phyloP scores from a whole-genome alignment of 2,888 invertebrate genomes.

The Synergus umbraculus region DNA sequence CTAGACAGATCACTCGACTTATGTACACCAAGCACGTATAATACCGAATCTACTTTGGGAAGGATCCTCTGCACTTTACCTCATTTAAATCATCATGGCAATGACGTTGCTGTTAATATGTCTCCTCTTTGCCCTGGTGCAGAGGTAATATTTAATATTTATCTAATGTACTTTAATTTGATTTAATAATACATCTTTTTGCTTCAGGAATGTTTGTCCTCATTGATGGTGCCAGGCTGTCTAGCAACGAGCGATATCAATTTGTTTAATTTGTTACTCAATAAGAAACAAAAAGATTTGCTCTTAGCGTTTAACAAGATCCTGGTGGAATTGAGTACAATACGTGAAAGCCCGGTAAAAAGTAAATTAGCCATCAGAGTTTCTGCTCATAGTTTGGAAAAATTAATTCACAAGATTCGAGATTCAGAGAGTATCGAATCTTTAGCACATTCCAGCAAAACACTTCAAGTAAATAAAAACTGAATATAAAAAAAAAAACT shows the following conservation, averaged over 20 bases:
- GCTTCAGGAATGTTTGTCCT: slow-evolving; percentile 64
- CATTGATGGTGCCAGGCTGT: slow-evolving; percentile 70
- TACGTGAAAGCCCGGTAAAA: slow-evolving; percentile 65
- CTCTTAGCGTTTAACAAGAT: slow-evolving; percentile 67
- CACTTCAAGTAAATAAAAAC: slow-evolving; percentile 66
- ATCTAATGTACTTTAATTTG: background rate
- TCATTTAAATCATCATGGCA: slow-evolving; percentile 81
- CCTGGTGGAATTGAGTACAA: slow-evolving; percentile 65
- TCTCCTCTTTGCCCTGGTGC: slow-evolving; percentile 78
- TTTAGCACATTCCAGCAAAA: slow-evolving; percentile 65
- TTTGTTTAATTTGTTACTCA: slow-evolving; percentile 67
- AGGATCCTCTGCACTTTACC: slow-evolving; percentile 81
- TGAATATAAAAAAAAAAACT: background rate
- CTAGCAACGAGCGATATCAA: slow-evolving; percentile 68
- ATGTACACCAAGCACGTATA: slow-evolving; percentile 81
- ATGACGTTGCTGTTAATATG: slow-evolving; percentile 84
- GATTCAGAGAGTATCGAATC: slow-evolving; percentile 62
- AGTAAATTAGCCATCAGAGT: slow-evolving; percentile 69
- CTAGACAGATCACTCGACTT: slow-evolving; percentile 84
- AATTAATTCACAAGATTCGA: slow-evolving; percentile 69
- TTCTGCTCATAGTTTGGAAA: slow-evolving; percentile 74
- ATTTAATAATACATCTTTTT: slow-evolving; percentile 8
- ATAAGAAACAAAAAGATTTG: slow-evolving; percentile 71
- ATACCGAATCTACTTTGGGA: slow-evolving; percentile 82
- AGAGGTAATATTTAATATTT: slow-evolving; percentile 57